phyloP scores from a whole-genome alignment of 2,888 invertebrate species.

The Cyclophora punctaria region DNA sequence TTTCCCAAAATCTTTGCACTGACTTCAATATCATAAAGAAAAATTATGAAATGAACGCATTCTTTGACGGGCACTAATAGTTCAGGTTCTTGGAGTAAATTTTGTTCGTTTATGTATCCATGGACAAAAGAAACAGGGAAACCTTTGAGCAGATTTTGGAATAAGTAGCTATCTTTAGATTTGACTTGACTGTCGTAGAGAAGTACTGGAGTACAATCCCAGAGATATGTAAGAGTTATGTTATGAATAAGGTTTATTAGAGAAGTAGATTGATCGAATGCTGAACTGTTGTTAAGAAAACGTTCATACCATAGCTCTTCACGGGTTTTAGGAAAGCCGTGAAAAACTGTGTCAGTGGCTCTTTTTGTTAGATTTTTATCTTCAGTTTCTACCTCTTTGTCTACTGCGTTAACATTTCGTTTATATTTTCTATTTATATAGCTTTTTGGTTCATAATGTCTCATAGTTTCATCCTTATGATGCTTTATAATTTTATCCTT shows the following conservation, averaged over 20 bases:
- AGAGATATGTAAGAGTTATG: slow-evolving; percentile 75
- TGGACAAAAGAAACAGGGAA: slow-evolving; percentile 77
- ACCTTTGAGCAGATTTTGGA: slow-evolving; percentile 74
- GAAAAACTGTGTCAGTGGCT: slow-evolving; percentile 67
- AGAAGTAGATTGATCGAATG: slow-evolving; percentile 73
- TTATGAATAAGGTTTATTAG: slow-evolving; percentile 76
- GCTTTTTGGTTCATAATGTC: not conserved
- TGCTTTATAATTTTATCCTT: not conserved
- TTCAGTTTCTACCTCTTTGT: no score
- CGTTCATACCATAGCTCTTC: slow-evolving; percentile 70
- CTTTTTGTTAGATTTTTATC: slow-evolving; percentile 29
- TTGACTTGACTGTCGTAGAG: slow-evolving; percentile 79
- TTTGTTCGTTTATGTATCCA: slow-evolving; percentile 73
- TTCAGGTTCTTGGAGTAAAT: slow-evolving; percentile 57
- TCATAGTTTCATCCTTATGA: not conserved
- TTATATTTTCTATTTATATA: not conserved
- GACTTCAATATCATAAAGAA: slow-evolving; percentile 78
- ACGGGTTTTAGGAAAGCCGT: slow-evolving; percentile 74
- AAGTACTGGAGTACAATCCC: slow-evolving; percentile 79
- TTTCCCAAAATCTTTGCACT: slow-evolving; percentile 76
- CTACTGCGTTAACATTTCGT: not conserved
- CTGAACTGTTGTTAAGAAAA: slow-evolving; percentile 53
- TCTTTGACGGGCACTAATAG: slow-evolving; percentile 54
- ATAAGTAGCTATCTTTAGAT: slow-evolving; percentile 67
- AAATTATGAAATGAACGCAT: slow-evolving; percentile 80